Percentiles rank a stretch among this genome's conserved stretches.
Evolutionary conservation across 2,797 vertebrate genomes (phyloP).

Genomic region (Pseudochaenichthys georgianus): DNA sequence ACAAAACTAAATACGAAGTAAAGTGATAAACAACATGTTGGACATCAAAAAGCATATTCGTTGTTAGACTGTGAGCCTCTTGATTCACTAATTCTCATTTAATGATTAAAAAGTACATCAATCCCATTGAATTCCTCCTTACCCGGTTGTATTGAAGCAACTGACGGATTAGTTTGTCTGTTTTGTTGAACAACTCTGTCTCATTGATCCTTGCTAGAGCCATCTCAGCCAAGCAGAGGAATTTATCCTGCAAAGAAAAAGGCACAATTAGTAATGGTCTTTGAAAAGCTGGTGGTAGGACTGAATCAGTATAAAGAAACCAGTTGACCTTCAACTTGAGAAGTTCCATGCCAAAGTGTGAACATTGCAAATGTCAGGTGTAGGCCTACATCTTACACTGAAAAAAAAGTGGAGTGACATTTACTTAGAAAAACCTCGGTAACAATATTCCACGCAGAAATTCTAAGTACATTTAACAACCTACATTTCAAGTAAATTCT

Average conservation of each 20-base stretch:
- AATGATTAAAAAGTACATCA: neutral
- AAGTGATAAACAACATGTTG: too few species aligned
- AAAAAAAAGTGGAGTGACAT: too few species aligned
- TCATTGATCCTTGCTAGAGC: neutral
- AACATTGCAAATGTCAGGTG: neutral
- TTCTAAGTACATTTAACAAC: too few species aligned
- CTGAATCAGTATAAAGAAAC: neutral
- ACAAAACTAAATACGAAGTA: neutral
- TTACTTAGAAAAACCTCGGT: too few species aligned
- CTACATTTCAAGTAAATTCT: too few species aligned
- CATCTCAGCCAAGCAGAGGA: constrained; percentile 56
- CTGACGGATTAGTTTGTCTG: too few species aligned
- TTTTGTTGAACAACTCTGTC: too few species aligned
- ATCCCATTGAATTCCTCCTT: constrained; percentile 8
- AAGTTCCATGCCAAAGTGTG: neutral
- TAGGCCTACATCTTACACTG: too few species aligned
- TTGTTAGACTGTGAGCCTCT: neutral
- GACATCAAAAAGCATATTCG: neutral
- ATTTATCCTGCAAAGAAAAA: accelerated
- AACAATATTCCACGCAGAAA: too few species aligned
- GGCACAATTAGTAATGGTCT: constrained; percentile 3
- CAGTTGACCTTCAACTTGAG: neutral
- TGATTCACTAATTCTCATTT: neutral
- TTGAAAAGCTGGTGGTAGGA: neutral
- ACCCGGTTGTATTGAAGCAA: constrained; percentile 32